Percentiles rank a stretch among this genome's conserved stretches.
phyloP scores from a whole-genome alignment of 2,113 vertebrate species.

The Callaeas wilsoni region DNA sequence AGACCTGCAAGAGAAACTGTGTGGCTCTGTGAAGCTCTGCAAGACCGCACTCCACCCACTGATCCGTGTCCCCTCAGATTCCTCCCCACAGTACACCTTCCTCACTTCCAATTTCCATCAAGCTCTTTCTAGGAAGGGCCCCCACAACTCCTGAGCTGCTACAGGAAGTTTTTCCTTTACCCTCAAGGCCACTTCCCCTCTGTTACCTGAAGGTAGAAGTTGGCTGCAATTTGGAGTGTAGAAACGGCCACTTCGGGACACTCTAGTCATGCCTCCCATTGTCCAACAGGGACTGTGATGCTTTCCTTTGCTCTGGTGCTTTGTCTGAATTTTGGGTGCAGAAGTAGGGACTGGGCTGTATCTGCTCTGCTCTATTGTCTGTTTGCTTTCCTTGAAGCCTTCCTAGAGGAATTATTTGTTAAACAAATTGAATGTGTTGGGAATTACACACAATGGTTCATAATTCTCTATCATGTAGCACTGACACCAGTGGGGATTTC shows the following conservation, averaged over 20 bases:
- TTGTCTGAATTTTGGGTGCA: neutral
- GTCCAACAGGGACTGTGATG: too few species aligned
- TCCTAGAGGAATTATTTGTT: neutral
- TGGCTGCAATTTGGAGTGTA: neutral
- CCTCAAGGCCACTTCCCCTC: neutral
- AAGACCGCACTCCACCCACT: accelerated
- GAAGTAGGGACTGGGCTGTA: neutral
- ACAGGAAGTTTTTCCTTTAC: neutral
- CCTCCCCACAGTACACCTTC: accelerated
- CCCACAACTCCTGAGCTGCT: neutral
- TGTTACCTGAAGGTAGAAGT: neutral
- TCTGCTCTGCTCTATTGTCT: neutral
- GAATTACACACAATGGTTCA: neutral
- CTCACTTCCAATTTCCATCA: neutral
- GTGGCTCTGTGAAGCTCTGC: neutral
- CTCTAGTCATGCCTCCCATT: accelerated
- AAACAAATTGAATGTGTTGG: neutral
- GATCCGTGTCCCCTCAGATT: neutral
- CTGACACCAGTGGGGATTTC: neutral
- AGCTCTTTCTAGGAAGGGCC: neutral
- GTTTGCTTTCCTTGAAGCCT: neutral
- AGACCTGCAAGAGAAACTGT: neutral
- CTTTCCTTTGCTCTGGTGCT: neutral
- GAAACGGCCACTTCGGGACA: neutral
- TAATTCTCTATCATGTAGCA: neutral